Evolutionary conservation across 1,140 invertebrate genomes (phyloP), one percentile per base, ranked within the genome.

Genomic region (Sinella curviseta): DNA sequence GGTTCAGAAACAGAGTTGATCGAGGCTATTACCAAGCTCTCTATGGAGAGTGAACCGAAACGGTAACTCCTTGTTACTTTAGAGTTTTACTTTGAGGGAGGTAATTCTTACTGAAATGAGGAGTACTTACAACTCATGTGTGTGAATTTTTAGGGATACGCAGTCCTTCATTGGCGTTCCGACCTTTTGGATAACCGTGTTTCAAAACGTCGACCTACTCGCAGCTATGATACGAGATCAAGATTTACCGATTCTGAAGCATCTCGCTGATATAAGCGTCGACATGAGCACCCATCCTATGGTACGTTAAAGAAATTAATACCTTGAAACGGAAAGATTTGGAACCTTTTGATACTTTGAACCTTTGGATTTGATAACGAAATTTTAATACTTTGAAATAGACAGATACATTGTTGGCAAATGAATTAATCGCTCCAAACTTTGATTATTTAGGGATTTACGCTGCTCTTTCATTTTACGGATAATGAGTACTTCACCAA

Each of bases 401-500:
- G n/a, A n/a, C n/a, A n/a, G n/a, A n/a, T n/a, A n/a, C n/a, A n/a
- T n/a, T 54, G 14, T 54, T 54, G n/a, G 14, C 14, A 14, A 16
- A n/a, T n/a, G n/a, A n/a, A n/a, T 78, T 30, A 48, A 30, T 77
- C n/a, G 1, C 33, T 78, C 20, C 78, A 76, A 57, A 74, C 48
- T 75, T 82, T 94, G n/a, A n/a, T n/a, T n/a, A n/a, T n/a, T n/a
- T n/a, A n/a, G n/a, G n/a, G 95, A 81, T 99, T 98, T 87, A 92
- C 91, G 24, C 87, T 99, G 81, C 93, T 97, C 87, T 99, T 99
- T 88, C 90, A 96, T 86, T 99, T 99, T 87, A 91, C 91, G 34
- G 90, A 94, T 79, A 99, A 99, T 87, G 96, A 98, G 84, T 99
- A 93, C 88, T 99, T 99, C 86, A 92, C 94, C n/a, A 97, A 99